phyloP scores from a whole-genome alignment of 2,888 invertebrate species.

The Dichetophora obliterata region DNA sequence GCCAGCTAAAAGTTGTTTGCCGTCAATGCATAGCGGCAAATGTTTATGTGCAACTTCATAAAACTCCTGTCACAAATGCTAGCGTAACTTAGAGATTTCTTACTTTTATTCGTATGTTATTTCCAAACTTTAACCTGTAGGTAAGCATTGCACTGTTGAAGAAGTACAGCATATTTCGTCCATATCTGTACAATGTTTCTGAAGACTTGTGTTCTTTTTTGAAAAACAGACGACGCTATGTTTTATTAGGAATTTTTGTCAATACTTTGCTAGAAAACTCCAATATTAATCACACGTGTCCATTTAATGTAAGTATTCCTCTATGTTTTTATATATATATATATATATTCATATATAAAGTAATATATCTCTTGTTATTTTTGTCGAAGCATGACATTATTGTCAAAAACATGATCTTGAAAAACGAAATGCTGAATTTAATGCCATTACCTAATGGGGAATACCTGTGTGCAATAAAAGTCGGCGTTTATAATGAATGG shows the following conservation, averaged over 20 bases:
- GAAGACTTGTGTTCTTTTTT: constrained; percentile 6
- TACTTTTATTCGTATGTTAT: background rate
- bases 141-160: constrained; percentile 23
- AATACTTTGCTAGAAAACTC: background rate
- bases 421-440: background rate
- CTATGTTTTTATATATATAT: background rate
- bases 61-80: constrained; percentile 31
- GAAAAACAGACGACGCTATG: background rate
- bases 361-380: background rate
- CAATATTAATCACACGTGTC: constrained; percentile 27
- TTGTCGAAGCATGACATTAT: constrained; percentile 21
- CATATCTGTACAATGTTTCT: constrained; percentile 4
- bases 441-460: background rate
- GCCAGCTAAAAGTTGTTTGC: constrained; percentile 19
- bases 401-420: background rate
- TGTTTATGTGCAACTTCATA: constrained; percentile 7
- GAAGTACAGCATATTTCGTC: constrained; percentile 17
- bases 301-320: constrained; percentile 2
- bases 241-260: background rate
- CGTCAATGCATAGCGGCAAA: constrained; percentile 20
- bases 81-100: constrained; percentile 5
- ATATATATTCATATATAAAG: background rate
- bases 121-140: constrained; percentile 1
- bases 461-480: background rate
- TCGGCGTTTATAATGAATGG: background rate